Evolutionary conservation across 2,888 invertebrate species (phyloP), one percentile per base, ranked within the genome.

Genomic region (Drosophila peninsularis): DNA sequence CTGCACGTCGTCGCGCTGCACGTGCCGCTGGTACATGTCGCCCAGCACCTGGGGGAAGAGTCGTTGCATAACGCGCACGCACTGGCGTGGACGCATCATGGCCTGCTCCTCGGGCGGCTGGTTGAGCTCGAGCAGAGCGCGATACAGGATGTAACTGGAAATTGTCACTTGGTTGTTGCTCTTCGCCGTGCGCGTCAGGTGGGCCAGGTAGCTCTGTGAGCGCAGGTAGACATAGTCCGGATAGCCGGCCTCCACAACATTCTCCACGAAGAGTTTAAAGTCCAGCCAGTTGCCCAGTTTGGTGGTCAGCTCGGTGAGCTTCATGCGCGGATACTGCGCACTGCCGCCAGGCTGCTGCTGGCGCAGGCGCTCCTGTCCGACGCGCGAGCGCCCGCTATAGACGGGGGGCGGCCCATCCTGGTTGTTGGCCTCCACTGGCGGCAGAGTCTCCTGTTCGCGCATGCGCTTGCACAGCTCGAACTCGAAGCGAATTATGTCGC

Each of bases 31-130:
- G 32, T 89, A 91, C 58, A 92, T 76, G 44, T 90, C 89, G 0
- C 92, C 91, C 27, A 91, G 39, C 0, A 82, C 72, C 30, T 89
- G 87, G 0, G 91, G 90, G n/a, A 92, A 91, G 27, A 89, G 81
- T 0, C 79, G 78, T 56, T 90, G 76, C 4, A 83, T 67, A 10
- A 89, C 64, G 10, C 76, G 76, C 3, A 77, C 82, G 44, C 91
- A 91, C 17, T 88, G 78, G 0, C 69, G 71, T 0, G 75, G 71
- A 0, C 90, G 80, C 9, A 69, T 72, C 27, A 77, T 47, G 0
- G 70, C 63, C 7, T 65, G 39, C 5, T 65, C 80, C 50, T 71
- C 67, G 4, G 78, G 54, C 3, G 60, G 62, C 32, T 82, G 71
- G 47, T 83, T 75, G 0, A 88, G 63, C 56, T 75, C 77, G 45